A percentile compares a stretch with the other conserved stretches of the same genome.
Conservation (phyloP, 2,113 vertebrate species). For the Macrotus californicus region DNA sequence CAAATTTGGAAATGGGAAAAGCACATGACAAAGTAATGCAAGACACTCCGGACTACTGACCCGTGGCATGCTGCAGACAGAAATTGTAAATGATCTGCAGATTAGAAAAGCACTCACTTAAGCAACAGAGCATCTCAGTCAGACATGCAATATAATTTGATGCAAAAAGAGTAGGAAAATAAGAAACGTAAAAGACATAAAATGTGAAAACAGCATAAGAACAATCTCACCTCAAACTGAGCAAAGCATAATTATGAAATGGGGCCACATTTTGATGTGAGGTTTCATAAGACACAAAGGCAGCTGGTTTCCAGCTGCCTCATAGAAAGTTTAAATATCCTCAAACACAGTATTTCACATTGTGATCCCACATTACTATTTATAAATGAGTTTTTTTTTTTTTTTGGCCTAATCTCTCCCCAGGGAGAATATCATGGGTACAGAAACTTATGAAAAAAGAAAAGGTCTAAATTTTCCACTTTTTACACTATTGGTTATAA, state of each 20-base stretch:
- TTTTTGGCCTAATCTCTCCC: constrained; percentile 66
- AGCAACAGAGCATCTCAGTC: constrained; percentile 29
- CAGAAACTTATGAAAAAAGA: constrained; percentile 62
- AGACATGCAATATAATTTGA: constrained; percentile 43
- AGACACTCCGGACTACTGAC: background rate
- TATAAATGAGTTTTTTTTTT: constrained; percentile 57
- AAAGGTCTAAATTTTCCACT: constrained; percentile 44
- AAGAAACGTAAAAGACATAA: constrained; percentile 19
- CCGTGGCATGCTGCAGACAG: background rate
- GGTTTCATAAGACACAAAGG: background rate
- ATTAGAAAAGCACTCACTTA: constrained; percentile 30
- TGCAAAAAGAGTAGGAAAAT: constrained; percentile 33
- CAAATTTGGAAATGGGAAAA: constrained; percentile 12
- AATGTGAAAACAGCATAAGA: background rate
- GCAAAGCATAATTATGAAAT: constrained; percentile 30
- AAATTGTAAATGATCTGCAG: background rate
- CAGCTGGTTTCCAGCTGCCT: constrained; percentile 1
- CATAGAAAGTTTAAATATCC: background rate
- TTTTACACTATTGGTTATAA: constrained; percentile 78
- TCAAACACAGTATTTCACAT: constrained; percentile 42
- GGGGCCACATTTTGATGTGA: constrained; percentile 29
- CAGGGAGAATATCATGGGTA: constrained; percentile 80
- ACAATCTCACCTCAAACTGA: constrained; percentile 19
- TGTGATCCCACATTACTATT: constrained; percentile 64
- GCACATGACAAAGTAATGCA: background rate